Evolutionary conservation across 1,140 invertebrate genomes (phyloP).

Genomic region (Archivesica marissinica): DNA sequence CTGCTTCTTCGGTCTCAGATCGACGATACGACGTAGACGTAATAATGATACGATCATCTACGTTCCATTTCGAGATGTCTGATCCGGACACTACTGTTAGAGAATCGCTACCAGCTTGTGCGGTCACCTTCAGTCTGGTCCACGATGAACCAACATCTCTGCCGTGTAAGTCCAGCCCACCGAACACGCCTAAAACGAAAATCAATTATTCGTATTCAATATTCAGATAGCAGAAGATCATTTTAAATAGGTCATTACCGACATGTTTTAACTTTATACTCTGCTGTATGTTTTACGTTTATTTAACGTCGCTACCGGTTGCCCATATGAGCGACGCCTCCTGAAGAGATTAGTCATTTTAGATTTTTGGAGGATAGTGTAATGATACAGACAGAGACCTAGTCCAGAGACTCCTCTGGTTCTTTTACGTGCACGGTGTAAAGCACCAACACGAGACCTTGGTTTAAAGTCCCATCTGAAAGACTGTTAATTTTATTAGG

Average conservation of each 20-base stretch:
- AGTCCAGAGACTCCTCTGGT: too few relatives aligned
- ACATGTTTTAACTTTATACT: neutral
- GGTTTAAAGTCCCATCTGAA: too few relatives aligned
- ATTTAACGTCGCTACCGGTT: too few relatives aligned
- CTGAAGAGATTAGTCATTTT: too few relatives aligned
- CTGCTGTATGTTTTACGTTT: neutral
- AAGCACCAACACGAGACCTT: too few relatives aligned
- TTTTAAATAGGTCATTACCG: neutral
- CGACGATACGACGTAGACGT: constrained; percentile 75
- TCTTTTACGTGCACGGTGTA: too few relatives aligned
- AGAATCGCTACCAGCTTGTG: constrained; percentile 56
- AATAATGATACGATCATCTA: constrained; percentile 78
- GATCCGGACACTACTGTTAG: constrained; percentile 54
- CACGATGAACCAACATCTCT: constrained; percentile 64
- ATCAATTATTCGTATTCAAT: neutral
- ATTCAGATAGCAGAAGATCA: neutral
- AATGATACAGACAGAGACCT: too few relatives aligned
- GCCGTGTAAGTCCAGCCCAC: constrained; percentile 70
- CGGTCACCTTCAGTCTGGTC: constrained; percentile 72
- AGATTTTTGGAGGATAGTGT: too few relatives aligned
- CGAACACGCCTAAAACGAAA: constrained; percentile 66
- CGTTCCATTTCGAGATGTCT: constrained; percentile 72
- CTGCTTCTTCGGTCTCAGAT: constrained; percentile 73
- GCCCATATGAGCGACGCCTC: too few relatives aligned
- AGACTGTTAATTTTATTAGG: too few relatives aligned